Evolutionary conservation across 1,140 invertebrate species (phyloP).

Genomic region (Maconellicoccus hirsutus): DNA sequence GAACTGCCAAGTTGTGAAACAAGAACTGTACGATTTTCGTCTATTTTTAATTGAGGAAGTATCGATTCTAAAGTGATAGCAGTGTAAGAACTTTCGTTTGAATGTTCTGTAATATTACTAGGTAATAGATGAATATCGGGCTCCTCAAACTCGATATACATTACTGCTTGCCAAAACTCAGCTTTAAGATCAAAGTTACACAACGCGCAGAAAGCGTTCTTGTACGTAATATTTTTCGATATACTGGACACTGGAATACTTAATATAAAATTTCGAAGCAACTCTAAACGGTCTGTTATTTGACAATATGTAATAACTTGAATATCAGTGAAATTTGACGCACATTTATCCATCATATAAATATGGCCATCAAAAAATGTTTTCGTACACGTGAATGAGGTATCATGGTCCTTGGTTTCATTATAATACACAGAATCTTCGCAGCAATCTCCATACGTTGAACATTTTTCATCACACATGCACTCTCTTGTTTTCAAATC

Average conservation of each 20-base stretch:
- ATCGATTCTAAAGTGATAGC: no score
- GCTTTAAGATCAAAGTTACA: conserved; percentile 37
- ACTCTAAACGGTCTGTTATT: neutral
- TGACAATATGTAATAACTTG: neutral
- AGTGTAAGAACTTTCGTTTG: no score
- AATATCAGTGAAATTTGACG: neutral
- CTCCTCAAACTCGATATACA: neutral
- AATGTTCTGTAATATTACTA: no score
- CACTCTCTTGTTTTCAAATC: neutral
- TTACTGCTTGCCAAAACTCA: neutral
- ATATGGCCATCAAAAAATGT: neutral
- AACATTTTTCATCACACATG: conserved; percentile 1
- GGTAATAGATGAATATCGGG: no score
- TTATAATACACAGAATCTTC: conserved; percentile 11
- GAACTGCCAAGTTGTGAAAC: no score
- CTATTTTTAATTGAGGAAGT: no score
- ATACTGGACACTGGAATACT: conserved; percentile 36
- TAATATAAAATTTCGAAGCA: neutral
- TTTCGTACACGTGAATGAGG: neutral
- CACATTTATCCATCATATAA: neutral
- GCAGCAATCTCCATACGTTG: conserved; percentile 23
- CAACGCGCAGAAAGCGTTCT: conserved; percentile 43
- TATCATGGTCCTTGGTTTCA: neutral
- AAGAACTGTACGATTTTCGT: no score
- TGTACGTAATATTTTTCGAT: conserved; percentile 39